Conservation (phyloP, 2,113 vertebrate genomes). For the Nyctibius bracteatus region DNA sequence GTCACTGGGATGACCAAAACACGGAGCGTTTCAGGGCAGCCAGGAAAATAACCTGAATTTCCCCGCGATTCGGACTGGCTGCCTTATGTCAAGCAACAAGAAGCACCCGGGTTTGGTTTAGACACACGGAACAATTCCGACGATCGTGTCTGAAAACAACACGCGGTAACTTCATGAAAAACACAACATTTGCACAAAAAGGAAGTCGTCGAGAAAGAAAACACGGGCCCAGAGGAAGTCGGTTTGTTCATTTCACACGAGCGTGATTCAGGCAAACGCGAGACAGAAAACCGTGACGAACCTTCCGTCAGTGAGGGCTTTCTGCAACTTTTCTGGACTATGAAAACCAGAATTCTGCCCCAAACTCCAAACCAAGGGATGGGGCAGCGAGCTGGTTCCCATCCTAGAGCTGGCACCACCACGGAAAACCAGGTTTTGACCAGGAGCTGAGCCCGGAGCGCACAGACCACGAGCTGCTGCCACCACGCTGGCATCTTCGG, state of each 20-base stretch:
- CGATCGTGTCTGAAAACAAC: not conserved
- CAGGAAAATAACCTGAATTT: not conserved
- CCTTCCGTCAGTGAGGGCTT: not conserved
- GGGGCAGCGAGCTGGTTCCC: not conserved
- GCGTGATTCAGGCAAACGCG: not conserved
- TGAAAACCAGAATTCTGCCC: not conserved
- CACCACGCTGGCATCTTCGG: fast-evolving
- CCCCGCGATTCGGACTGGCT: not conserved
- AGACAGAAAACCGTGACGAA: not conserved
- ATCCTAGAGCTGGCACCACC: not conserved
- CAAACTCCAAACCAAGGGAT: not conserved
- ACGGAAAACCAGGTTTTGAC: fast-evolving
- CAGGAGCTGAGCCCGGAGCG: not conserved
- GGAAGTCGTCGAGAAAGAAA: not conserved
- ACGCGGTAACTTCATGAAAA: fast-evolving
- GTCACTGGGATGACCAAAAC: fast-evolving
- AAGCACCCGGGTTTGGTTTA: not conserved
- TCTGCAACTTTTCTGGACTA: not conserved
- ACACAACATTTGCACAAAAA: not conserved
- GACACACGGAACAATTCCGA: not conserved
- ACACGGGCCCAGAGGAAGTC: not conserved
- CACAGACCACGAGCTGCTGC: not conserved
- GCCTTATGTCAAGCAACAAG: not conserved
- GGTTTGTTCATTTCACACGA: not conserved
- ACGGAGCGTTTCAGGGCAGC: fast-evolving